Evolutionary conservation across 2,888 invertebrate genomes (phyloP), one percentile per base, ranked within the genome.

Genomic region (Ormyrus thymus): DNA sequence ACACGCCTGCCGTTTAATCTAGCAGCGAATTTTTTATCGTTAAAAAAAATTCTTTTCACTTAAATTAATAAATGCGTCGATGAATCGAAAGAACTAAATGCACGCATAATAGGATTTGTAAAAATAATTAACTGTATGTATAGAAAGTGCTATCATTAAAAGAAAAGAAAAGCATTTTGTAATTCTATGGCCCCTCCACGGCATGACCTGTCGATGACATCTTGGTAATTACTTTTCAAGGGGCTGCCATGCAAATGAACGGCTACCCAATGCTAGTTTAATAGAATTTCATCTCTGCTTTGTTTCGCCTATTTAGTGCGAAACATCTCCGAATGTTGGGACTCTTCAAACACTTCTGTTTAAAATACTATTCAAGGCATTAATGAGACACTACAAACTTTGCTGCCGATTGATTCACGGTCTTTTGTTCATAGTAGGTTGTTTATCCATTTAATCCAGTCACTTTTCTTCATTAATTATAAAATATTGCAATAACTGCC

Each of bases 211-310:
- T 83, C 84, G 83, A 86, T 88, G 87, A 87, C 87, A 87, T 87
- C 85, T 82, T 83, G 86, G 86, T 88, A 88, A 88, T 88, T 88
- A 88, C 87, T 87, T 88, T 88, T 88, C 86, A 86, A 87, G 85
- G 84, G 83, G 84, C 83, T 83, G 84, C 84, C 84, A 84, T 84
- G 86, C 84, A 87, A 86, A 88, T 86, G 85, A 88, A 86, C 85
- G 84, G 83, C 84, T 65, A 65, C 11, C 15, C 15, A 74, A 46
- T 64, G 53, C 13, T 45, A 68, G 45, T 55, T 58, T 59, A 59
- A 66, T 48, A 10, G 66, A 46, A 65, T 45, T 65, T 62, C 62
- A 62, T 45, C 62, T n/a, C 45, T 46, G 46, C n/a, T 8, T 29
- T 9, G 9, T 58, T 29, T 58, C 9, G 15, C 50, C 50, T 50